These are phyloP conservation scores for Alauda arvensis DNA, from an alignment of 2,797 vertebrate genomes.

Conservation along the genomic window DNA sequence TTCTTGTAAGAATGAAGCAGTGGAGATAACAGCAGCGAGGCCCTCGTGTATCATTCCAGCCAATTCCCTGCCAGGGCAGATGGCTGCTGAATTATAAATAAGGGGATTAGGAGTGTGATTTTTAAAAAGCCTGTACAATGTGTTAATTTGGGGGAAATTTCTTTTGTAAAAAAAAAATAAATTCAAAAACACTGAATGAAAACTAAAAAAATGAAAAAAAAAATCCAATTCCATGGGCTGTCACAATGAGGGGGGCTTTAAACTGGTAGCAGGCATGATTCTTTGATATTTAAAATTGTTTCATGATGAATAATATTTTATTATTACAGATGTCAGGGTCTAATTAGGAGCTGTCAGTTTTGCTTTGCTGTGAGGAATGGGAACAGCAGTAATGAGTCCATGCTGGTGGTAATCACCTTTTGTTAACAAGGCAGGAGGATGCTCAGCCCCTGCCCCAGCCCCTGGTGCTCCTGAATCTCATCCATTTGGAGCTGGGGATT, in stretches of 20 bases:
- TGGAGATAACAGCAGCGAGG: neutral
- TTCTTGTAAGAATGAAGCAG: slow-evolving; percentile 28
- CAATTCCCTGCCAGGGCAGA: slow-evolving; percentile 45
- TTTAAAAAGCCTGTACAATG: neutral
- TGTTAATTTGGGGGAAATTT: slow-evolving; percentile 34
- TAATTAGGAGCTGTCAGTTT: slow-evolving; percentile 54
- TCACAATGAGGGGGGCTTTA: slow-evolving; percentile 2
- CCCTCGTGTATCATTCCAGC: neutral
- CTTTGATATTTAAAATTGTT: slow-evolving; percentile 52
- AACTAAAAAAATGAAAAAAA: neutral
- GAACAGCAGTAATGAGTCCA: slow-evolving; percentile 28
- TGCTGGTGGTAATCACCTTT: neutral
- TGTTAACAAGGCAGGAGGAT: slow-evolving; percentile 10
- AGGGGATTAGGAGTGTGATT: slow-evolving; percentile 34
- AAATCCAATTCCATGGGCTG: neutral
- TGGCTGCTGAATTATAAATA: slow-evolving; percentile 56
- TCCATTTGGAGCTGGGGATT: neutral
- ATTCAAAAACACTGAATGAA: neutral
- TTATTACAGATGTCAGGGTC: slow-evolving; percentile 45
- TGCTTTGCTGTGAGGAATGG: slow-evolving; percentile 22
- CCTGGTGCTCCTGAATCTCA: neutral
- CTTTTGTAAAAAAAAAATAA: neutral
- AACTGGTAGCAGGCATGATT: neutral
- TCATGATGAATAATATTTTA: slow-evolving; percentile 54
- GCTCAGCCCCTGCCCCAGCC: neutral